Evolutionary conservation across 1,140 invertebrate genomes (phyloP).

Genomic region (Bombus fervidus): DNA sequence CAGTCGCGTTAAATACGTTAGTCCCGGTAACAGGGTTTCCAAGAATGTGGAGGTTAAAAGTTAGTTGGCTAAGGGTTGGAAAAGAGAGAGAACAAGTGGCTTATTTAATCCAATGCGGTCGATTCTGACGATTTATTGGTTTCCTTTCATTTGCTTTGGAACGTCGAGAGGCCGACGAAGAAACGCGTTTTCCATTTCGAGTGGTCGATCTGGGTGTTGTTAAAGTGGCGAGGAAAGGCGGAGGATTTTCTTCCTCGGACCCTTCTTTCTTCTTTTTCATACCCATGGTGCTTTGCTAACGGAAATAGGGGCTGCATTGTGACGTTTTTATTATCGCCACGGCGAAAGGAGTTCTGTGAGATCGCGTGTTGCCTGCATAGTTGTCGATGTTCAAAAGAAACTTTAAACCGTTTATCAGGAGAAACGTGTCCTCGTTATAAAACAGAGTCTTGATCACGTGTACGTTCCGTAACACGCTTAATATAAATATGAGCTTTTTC

Average conservation of each 20-base stretch:
- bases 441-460: not conserved
- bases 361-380: not conserved
- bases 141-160: constrained; percentile 31
- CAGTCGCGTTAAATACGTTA: not conserved
- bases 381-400: not conserved
- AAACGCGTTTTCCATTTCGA: constrained; percentile 41
- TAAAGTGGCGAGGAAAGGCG: not conserved
- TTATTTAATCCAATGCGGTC: constrained; percentile 20
- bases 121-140: constrained; percentile 19
- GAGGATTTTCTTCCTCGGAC: not conserved
- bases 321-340: constrained; percentile 13
- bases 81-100: not conserved
- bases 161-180: not conserved
- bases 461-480: not conserved
- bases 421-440: not conserved
- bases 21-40: not conserved
- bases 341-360: not conserved
- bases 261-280: not conserved
- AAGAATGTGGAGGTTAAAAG: not conserved
- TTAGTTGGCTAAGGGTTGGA: not conserved
- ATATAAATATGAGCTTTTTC: not conserved
- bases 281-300: not conserved
- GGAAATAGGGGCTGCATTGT: not conserved
- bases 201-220: constrained; percentile 8
- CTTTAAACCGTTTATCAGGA: not conserved